Evolutionary conservation across 1,140 invertebrate genomes (phyloP).

Genomic region (Thereuonema tuberculata): DNA sequence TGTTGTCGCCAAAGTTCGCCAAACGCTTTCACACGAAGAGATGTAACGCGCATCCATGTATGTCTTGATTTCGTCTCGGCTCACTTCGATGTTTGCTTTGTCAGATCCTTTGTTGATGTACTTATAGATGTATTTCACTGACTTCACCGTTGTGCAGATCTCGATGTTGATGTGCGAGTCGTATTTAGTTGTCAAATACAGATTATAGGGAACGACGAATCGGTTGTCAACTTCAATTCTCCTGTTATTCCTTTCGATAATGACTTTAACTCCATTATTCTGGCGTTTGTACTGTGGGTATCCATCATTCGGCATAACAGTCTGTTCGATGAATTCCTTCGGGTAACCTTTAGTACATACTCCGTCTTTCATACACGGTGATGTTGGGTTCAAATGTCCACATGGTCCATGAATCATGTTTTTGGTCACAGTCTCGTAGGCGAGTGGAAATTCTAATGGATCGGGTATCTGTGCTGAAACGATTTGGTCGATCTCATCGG

Average conservation of each 20-base stretch:
- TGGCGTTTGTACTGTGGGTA: neutral
- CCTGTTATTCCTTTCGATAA: neutral
- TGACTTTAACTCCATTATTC: neutral
- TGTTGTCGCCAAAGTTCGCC: conserved; percentile 27
- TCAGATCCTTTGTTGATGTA: conserved; percentile 21
- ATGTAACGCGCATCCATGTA: conserved; percentile 19
- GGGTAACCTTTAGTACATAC: conserved; percentile 4
- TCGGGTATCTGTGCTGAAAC: conserved; percentile 19
- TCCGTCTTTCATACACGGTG: conserved; percentile 14
- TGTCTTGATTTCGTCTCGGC: conserved; percentile 11
- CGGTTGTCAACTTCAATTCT: conserved; percentile 13
- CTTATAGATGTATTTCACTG: conserved; percentile 19
- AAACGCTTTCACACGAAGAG: conserved; percentile 22
- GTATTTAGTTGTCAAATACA: conserved; percentile 13
- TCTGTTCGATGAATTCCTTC: neutral
- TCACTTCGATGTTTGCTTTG: conserved; percentile 1
- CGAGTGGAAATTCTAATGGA: neutral
- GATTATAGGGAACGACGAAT: conserved; percentile 20
- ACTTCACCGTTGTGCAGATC: conserved; percentile 16
- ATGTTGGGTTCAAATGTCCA: conserved; percentile 12
- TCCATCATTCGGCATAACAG: neutral
- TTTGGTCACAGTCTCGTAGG: conserved; percentile 7
- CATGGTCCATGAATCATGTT: conserved; percentile 18
- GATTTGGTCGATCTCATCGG: conserved; percentile 19
- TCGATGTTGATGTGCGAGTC: conserved; percentile 21